Conservation (phyloP, 2,113 vertebrate genomes). For the Corythornis madagascariensis region DNA sequence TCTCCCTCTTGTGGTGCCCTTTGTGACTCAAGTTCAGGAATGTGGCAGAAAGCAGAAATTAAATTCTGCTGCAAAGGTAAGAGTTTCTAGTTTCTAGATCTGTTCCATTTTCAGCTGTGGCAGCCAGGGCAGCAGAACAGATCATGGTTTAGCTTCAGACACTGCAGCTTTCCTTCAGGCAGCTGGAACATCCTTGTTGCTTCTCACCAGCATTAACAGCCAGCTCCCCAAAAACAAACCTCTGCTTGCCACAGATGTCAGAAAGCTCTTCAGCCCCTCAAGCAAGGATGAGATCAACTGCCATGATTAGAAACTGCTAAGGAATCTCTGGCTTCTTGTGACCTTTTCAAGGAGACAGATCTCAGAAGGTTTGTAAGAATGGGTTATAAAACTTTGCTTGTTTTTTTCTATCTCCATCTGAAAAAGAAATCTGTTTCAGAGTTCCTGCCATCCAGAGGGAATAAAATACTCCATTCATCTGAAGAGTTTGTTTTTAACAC, state of each 20-base stretch:
- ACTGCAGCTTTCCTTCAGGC: neutral
- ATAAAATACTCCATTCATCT: conserved; percentile 18
- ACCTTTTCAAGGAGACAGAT: neutral
- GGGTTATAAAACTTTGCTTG: neutral
- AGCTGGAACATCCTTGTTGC: neutral
- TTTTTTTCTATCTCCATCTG: conserved; percentile 3
- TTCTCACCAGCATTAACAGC: neutral
- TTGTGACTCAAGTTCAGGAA: neutral
- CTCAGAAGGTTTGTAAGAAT: neutral
- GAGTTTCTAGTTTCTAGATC: neutral
- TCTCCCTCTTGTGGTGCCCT: neutral
- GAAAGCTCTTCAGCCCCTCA: neutral
- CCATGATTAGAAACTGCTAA: neutral
- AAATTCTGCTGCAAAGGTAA: neutral
- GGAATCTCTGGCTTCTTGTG: neutral
- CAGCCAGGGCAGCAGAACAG: neutral
- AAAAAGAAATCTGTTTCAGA: conserved; percentile 53
- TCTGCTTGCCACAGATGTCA: neutral
- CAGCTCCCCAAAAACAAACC: neutral
- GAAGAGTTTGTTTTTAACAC: conserved; percentile 58
- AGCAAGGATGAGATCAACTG: neutral
- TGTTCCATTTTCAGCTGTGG: neutral
- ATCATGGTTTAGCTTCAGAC: neutral
- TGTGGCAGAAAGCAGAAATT: neutral
- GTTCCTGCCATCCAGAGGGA: conserved; percentile 38